These are phyloP conservation scores for Tetropium fuscum DNA, from an alignment of 2,888 invertebrate species.

Conservation along the genomic window DNA sequence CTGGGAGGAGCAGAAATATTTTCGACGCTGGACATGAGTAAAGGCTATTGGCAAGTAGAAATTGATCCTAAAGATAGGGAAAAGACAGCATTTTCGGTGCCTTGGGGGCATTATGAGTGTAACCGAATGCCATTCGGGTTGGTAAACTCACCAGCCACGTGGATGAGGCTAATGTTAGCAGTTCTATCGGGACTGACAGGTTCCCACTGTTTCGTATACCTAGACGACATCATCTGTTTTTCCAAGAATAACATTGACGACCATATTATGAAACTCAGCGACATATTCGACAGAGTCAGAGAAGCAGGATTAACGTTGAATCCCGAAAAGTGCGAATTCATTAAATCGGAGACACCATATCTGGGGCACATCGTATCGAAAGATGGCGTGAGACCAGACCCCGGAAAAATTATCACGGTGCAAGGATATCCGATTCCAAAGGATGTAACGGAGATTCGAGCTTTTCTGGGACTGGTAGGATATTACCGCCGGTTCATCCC, in stretches of 20 bases:
- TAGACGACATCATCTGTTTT: conserved; percentile 39
- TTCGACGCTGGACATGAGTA: conserved; percentile 38
- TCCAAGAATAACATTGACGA: conserved; percentile 27
- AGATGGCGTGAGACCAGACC: conserved; percentile 35
- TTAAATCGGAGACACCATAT: conserved; percentile 28
- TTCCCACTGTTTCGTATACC: conserved; percentile 41
- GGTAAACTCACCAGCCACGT: conserved; percentile 47
- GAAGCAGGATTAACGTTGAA: conserved; percentile 39
- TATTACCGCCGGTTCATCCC: conserved; percentile 34
- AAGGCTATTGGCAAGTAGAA: conserved; percentile 40
- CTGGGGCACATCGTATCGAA: conserved; percentile 32
- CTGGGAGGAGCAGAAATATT: conserved; percentile 35
- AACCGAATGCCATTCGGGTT: conserved; percentile 53
- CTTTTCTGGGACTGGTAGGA: conserved; percentile 44
- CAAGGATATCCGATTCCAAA: conserved; percentile 27
- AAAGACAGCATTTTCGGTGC: conserved; percentile 40
- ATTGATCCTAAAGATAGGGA: conserved; percentile 34
- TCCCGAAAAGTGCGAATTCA: conserved; percentile 43
- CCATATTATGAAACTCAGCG: conserved; percentile 31
- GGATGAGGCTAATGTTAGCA: conserved; percentile 51
- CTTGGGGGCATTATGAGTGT: conserved; percentile 51
- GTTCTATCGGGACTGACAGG: conserved; percentile 45
- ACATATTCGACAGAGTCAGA: conserved; percentile 36
- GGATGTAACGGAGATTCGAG: conserved; percentile 28
- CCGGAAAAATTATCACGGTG: conserved; percentile 25